phyloP scores from a whole-genome alignment of 2,113 vertebrate genomes.

The Misgurnus mizolepis region DNA sequence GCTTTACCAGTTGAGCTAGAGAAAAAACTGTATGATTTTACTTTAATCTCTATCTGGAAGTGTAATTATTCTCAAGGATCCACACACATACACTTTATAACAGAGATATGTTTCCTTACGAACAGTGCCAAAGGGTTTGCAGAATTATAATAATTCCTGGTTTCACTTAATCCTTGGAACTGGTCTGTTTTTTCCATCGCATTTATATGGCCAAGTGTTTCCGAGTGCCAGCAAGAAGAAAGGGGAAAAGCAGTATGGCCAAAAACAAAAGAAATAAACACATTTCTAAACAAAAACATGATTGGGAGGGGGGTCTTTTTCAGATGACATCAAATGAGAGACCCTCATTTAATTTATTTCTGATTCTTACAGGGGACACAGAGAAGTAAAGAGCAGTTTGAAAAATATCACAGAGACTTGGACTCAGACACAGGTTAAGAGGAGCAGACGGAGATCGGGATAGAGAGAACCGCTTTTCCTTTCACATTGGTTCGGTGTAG shows the following conservation, averaged over 20 bases:
- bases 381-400: background rate
- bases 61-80: constrained; percentile 25
- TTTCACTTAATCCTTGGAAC: constrained; percentile 73
- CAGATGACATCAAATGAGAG: background rate
- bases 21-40: background rate
- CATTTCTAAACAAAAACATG: background rate
- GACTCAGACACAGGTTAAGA: constrained; percentile 6
- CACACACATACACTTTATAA: constrained; percentile 40
- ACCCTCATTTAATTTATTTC: background rate
- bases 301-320: background rate
- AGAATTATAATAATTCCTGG: constrained; percentile 69
- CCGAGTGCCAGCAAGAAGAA: constrained; percentile 58
- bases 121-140: constrained; percentile 59
- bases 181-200: constrained; percentile 68
- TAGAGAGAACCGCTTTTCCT: background rate
- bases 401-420: background rate
- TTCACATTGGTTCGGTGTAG: background rate
- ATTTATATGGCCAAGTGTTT: constrained; percentile 68
- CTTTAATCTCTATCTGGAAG: constrained; percentile 34
- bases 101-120: constrained; percentile 66
- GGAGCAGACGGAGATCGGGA: constrained; percentile 20
- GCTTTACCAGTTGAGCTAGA: too few species aligned
- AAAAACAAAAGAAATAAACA: background rate
- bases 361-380: background rate
- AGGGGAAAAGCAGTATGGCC: constrained; percentile 30